A percentile compares a stretch with the other conserved stretches of the same genome.
These are phyloP conservation scores for Pemphigus obesinymphae DNA, from an alignment of 1,140 invertebrate genomes.

Conservation along the genomic window DNA sequence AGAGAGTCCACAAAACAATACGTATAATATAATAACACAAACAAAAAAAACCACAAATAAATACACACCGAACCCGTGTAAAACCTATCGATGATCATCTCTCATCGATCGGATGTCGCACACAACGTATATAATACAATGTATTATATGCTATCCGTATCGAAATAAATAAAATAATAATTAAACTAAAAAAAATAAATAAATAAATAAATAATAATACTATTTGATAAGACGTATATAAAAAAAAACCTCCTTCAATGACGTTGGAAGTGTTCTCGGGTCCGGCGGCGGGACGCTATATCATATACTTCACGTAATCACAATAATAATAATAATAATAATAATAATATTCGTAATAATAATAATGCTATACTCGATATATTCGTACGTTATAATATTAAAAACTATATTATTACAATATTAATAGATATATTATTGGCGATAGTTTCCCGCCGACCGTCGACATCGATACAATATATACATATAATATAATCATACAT, in stretches of 20 bases:
- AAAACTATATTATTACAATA: too few species aligned
- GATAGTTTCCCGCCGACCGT: background rate
- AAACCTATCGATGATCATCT: background rate
- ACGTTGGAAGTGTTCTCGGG: slow-evolving; percentile 35
- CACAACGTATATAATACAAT: background rate
- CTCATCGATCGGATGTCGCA: background rate
- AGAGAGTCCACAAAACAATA: background rate
- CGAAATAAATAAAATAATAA: background rate
- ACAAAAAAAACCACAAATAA: too few species aligned
- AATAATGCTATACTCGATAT: background rate
- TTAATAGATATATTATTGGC: too few species aligned
- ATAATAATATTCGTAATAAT: background rate
- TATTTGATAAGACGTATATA: background rate
- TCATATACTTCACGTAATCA: background rate
- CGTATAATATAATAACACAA: too few species aligned
- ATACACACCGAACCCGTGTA: background rate
- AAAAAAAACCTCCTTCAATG: slow-evolving; percentile 41
- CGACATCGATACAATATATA: background rate
- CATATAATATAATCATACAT: too few species aligned
- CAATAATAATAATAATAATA: background rate
- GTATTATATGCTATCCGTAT: background rate
- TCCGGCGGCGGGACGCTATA: background rate
- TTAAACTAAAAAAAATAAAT: too few species aligned
- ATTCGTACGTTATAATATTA: too few species aligned
- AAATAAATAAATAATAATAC: background rate